Base-by-base conservation (phyloP, 2,888 invertebrate genomes). In the Sminthurides aquaticus region DNA sequence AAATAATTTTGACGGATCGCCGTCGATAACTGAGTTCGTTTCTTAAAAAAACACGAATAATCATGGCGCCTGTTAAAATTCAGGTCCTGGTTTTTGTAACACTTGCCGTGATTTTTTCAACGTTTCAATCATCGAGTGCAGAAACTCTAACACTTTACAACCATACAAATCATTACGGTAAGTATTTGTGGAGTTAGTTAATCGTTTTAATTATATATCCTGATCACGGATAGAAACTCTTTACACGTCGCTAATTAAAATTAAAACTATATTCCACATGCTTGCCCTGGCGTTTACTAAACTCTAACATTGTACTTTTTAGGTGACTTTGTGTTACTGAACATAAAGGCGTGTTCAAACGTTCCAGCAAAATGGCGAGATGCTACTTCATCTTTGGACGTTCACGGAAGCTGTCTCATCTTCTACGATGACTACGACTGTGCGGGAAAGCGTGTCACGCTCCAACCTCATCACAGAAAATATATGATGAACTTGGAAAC, bases 401-500 rank as follows among this genome's bases (percentile, higher is more conserved):
- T 72, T 43, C 74, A 74, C 65, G 74, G 72, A 20, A 71, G 71
- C 54, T 74, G 74, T 29, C 49, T 71, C 1, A 69, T 72, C 43
- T 71, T 74, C 26, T 74, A 70, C 26, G 72, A 72, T 60, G 62
- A 71, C 49, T 70, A 70, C 3, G 70, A 72, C 56, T 74, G 74
- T 55, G 48, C 67, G 8, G 74, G 74, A 28, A 72, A 71, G 27
- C 68, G 69, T 48, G 74, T 72, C 2, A 70, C 70, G 0, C 58
- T 74, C 8, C 74, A 74, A 57, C 72, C 74, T 8, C 72, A 72
- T 63, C 74, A 74, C 60, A 67, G 69, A 59, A 72, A 71, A 2
- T 74, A 72, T 34, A 72, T 71, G 62, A 71, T 71, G 20, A 74
- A 74, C 60, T 67, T 74, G 52, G 67, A 70, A 5, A 67, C 74